Evolutionary conservation across 2,888 invertebrate genomes (phyloP), one percentile per base, ranked within the genome.

Genomic region (Sycophila texana): DNA sequence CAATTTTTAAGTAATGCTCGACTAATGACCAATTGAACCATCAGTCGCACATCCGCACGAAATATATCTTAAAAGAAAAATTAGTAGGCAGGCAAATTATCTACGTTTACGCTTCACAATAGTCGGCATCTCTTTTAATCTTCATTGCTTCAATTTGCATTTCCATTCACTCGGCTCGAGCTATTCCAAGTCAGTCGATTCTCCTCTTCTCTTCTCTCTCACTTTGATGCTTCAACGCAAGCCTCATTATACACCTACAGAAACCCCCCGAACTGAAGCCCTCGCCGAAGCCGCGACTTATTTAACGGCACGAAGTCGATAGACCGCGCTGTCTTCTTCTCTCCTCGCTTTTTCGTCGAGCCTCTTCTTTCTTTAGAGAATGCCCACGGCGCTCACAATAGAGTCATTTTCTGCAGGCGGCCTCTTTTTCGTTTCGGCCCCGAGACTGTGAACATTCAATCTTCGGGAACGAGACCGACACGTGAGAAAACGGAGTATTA

Each of bases 321-420:
- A 65, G 22, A 26, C 18, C 49, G 47, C 49, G n/a, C 1, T 58
- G 49, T 14, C 22, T 49, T 53, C 26, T 61, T 53, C 51, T 61
- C 12, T 13, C 0, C n/a, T 61, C 30, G 47, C 20, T 16, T 51
- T 22, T n/a, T 7, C n/a, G 47, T 2, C 47, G 39, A 39, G 39
- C 7, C 39, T 39, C 51, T 47, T 26, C 26, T 72, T 53, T 30
- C 49, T 53, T 7, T 4, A 13, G 39, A 39, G 39, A 12, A 4
- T 10, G 60, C 20, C 68, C 13, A 22, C 5, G 55, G 71, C 70
- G 14, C 49, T 39, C 39, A 60, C 71, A 61, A 79, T 74, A 71
- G 65, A 79, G 74, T 74, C 58, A 71, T 74, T 79, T 70, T 70
- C 55, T 61, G 26, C 57, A 20, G 30, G 51, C 58, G n/a, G 57